Base-by-base conservation (phyloP, 2,888 invertebrate species). In the Leucozona laternaria region DNA sequence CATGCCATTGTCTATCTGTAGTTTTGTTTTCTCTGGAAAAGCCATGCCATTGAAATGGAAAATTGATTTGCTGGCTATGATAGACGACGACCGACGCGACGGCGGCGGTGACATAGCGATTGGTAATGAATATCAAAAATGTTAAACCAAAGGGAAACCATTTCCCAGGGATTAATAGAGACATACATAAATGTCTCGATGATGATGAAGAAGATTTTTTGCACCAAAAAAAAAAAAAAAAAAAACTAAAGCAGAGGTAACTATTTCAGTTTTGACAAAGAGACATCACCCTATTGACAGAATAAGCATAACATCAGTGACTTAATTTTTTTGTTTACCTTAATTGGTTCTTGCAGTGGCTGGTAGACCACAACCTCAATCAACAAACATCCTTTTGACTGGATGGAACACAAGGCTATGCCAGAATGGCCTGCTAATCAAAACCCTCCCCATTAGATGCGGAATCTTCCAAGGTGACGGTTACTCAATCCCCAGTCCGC, bases 1-100 rank as follows among this genome's bases (percentile, higher is more conserved):
- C 31, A 25, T 28, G 8, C 28, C 48, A 68, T 71, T 58, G 64
- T 53, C 25, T 37, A 17, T 22, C 17, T 48, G 34, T 68, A 53
- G 50, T 60, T 71, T 40, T 53, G 64, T 73, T 58, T 66, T 76
- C 55, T 66, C 57, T 73, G 66, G 80, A 80, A 81, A 70, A 79
- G 68, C 70, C 64, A 75, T 79, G 75, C 71, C 76, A 79, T 79
- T 70, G 73, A 62, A 60, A 79, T 79, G 70, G 75, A 79, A 85
- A 86, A 78, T 78, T 73, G 78, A 86, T 73, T 81, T 70, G 72
- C 58, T 77, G 34, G 34, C 76, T 55, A 55, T 58, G 62, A 76
- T 66, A 72, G 82, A 66, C 40, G 55, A 11, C 68, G 40, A 10
- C 2, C 25, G 25, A 31, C 22, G 68, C 43, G 31, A 60, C 50